phyloP scores from a whole-genome alignment of 2,888 invertebrate species.

The Aquatica leii region DNA sequence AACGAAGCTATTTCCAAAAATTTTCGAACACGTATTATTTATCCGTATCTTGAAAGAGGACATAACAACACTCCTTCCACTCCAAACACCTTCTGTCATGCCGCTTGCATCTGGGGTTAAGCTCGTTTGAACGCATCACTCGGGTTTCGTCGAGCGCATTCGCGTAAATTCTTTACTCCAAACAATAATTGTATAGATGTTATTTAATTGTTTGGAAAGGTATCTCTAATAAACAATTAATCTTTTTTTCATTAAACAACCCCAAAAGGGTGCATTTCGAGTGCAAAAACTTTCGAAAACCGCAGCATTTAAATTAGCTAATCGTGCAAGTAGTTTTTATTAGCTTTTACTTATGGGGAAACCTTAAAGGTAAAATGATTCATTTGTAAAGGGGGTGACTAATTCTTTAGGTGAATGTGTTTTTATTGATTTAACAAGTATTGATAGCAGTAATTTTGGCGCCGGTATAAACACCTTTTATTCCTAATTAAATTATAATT shows the following conservation, averaged over 20 bases:
- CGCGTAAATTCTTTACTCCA: constrained; percentile 27
- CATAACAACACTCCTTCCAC: constrained; percentile 26
- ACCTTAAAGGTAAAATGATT: constrained; percentile 39
- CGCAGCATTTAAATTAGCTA: constrained; percentile 18
- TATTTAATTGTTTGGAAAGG: not conserved
- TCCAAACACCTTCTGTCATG: constrained; percentile 30
- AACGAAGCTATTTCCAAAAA: constrained; percentile 6
- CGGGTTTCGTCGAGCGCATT: constrained; percentile 38
- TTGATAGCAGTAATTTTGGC: not conserved
- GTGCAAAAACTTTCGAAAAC: too few relatives aligned
- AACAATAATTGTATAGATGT: not conserved
- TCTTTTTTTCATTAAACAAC: too few relatives aligned
- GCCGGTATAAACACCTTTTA: too few relatives aligned
- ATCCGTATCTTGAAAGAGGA: constrained; percentile 13
- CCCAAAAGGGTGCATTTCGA: too few relatives aligned
- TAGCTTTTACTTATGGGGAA: constrained; percentile 32
- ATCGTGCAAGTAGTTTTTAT: constrained; percentile 19
- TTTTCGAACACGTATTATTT: constrained; percentile 10
- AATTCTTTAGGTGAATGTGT: constrained; percentile 33
- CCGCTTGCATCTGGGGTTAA: constrained; percentile 41
- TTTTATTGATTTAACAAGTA: constrained; percentile 24
- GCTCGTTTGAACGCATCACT: constrained; percentile 42
- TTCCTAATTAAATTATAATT: too few relatives aligned
- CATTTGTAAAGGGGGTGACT: constrained; percentile 41
- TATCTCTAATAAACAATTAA: too few relatives aligned